Conservation (phyloP, 2,888 invertebrate genomes). For the Myathropa florea region DNA sequence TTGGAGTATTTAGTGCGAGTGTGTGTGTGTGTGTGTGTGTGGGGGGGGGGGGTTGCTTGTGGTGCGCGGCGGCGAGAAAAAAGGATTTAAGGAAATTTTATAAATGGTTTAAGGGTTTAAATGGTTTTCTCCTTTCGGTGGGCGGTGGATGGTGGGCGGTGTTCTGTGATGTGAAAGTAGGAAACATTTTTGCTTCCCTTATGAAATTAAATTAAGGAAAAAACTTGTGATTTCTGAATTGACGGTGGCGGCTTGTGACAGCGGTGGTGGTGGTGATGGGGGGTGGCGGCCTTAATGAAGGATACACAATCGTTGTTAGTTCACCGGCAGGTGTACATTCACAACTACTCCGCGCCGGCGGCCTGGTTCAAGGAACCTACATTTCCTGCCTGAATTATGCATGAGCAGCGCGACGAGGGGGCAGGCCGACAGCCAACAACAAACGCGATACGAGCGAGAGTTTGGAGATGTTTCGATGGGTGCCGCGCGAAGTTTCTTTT, state of each 20-base stretch:
- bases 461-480: no score
- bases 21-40: conserved; percentile 29
- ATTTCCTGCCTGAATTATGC: conserved; percentile 1
- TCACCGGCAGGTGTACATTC: neutral
- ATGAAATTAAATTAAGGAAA: conserved; percentile 39
- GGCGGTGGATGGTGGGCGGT: neutral
- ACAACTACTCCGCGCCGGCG: neutral
- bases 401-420: neutral
- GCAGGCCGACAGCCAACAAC: neutral
- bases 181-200: conserved; percentile 14
- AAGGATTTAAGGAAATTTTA: conserved; percentile 43
- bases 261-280: neutral
- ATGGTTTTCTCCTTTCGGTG: neutral
- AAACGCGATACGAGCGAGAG: neutral
- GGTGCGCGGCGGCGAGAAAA: neutral
- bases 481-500: neutral
- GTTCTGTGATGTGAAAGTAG: neutral
- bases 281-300: conserved; percentile 30
- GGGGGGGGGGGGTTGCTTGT: neutral
- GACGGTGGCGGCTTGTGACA: neutral
- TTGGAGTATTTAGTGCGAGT: conserved; percentile 30
- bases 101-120: conserved; percentile 28
- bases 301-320: neutral
- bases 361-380: neutral
- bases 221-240: conserved; percentile 17